A percentile compares a stretch with the other conserved stretches of the same genome.
Conservation (phyloP, 1,140 invertebrate genomes). For the Meloidogyne exigua region DNA sequence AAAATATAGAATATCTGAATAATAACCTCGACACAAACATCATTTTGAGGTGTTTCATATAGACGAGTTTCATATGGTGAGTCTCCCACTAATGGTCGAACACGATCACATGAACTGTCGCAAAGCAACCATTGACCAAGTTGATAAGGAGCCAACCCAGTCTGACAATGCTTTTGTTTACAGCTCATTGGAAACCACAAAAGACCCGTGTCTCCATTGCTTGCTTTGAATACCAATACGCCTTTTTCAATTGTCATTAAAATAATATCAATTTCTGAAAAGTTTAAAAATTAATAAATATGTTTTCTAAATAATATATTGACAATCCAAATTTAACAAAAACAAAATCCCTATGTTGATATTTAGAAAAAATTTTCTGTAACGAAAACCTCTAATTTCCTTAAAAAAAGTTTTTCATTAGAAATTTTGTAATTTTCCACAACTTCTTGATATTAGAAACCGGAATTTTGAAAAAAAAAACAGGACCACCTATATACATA, state of each 20-base stretch:
- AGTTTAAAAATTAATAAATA: too few relatives aligned
- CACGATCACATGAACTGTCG: neutral
- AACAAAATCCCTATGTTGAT: too few relatives aligned
- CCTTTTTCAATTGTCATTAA: neutral
- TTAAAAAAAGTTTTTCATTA: too few relatives aligned
- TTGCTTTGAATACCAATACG: slow-evolving; percentile 6
- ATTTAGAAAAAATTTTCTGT: too few relatives aligned
- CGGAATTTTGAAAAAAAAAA: too few relatives aligned
- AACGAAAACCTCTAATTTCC: too few relatives aligned
- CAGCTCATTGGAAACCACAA: neutral
- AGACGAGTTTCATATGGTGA: neutral
- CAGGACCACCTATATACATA: too few relatives aligned
- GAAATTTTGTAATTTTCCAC: too few relatives aligned
- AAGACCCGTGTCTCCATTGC: neutral
- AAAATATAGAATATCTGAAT: neutral
- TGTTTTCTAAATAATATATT: too few relatives aligned
- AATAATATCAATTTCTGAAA: neutral
- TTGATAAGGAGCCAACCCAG: neutral
- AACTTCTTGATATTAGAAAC: too few relatives aligned
- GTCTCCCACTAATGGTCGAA: neutral
- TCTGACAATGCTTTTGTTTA: neutral
- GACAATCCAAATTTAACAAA: too few relatives aligned
- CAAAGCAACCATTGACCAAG: neutral
- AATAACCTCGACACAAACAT: neutral
- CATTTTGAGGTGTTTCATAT: neutral